Evolutionary conservation across 2,797 vertebrate species (phyloP).

Genomic region (Natrix natrix): DNA sequence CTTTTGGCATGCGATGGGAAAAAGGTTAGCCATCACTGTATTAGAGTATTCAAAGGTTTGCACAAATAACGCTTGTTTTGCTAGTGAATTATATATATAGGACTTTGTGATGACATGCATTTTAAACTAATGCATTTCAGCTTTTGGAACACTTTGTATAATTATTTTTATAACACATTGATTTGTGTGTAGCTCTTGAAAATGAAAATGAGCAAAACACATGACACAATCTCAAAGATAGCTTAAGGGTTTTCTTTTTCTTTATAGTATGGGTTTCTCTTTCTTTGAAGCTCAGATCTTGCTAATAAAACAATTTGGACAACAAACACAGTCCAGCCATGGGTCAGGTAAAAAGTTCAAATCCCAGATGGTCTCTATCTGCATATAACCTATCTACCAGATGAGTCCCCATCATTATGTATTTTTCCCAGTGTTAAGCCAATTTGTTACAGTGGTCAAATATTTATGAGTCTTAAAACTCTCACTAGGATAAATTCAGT

Average conservation of each 20-base stretch:
- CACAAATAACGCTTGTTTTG: conserved; percentile 55
- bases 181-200: neutral
- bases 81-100: conserved; percentile 5
- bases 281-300: conserved; percentile 35
- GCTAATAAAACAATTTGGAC: conserved; percentile 57
- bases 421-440: conserved; percentile 47
- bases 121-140: conserved; percentile 29
- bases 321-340: conserved; percentile 43
- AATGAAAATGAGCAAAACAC: conserved; percentile 8
- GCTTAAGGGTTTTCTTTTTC: conserved; percentile 23
- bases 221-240: conserved; percentile 21
- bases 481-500: conserved; percentile 26
- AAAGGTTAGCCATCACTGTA: too few relatives aligned
- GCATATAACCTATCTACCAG: conserved; percentile 50
- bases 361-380: conserved; percentile 61
- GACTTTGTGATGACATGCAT: conserved; percentile 45
- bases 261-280: conserved; percentile 22
- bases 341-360: conserved; percentile 61
- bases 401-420: conserved; percentile 63
- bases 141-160: conserved; percentile 28
- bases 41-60: conserved; percentile 56
- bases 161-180: neutral
- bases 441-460: conserved; percentile 69
- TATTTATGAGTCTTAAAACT: conserved; percentile 69
- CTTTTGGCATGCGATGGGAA: too few relatives aligned